Evolutionary conservation across 2,113 vertebrate species (phyloP), one percentile per base, ranked within the genome.

Genomic region (Synodontis membranacea): DNA sequence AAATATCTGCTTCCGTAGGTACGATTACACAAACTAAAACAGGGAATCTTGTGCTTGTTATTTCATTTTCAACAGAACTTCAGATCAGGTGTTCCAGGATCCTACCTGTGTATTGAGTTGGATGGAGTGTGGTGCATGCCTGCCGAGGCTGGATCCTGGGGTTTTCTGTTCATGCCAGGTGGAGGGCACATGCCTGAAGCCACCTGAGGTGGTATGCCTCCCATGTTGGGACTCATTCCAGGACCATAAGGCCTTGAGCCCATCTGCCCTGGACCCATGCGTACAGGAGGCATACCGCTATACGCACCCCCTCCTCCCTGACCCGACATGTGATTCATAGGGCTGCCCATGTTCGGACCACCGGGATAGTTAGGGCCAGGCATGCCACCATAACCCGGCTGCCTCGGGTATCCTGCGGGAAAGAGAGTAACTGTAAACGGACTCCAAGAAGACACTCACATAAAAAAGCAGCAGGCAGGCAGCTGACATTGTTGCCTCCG

Each of bases 51-150:
- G 64, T 15, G 37, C 37, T 44, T 15, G 9, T 21, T 28, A 4
- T 11, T 28, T 54, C 14, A 34, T 52, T 52, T 46, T n/a, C 12
- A 46, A 28, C 54, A 23, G 15, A 9, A 21, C 25, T 25, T 25
- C 39, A 46, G n/a, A 58, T 9, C 23, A 25, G n/a, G 14, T 8
- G 37, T 23, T 79, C 17, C 1, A 19, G 42, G 19, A n/a, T 60
- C 72, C 46, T 90, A 99, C 98, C 98, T 97, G 93, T 98, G 98
- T 95, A 99, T 97, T 39, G 98, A 99, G 94, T 99, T 99, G 84
- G 96, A 83, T 14, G 94, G 92, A 75, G 93, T 97, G 0, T 98
- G 95, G 84, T 94, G 97, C 96, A 99, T 98, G 90, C 96, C 93
- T 0, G 96, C 95, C 23, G 93, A 94, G 0, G 94, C 94, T 44